Evolutionary conservation across 2,797 vertebrate species (phyloP), one percentile per base, ranked within the genome.

Genomic region (Rhynchonycteris naso): DNA sequence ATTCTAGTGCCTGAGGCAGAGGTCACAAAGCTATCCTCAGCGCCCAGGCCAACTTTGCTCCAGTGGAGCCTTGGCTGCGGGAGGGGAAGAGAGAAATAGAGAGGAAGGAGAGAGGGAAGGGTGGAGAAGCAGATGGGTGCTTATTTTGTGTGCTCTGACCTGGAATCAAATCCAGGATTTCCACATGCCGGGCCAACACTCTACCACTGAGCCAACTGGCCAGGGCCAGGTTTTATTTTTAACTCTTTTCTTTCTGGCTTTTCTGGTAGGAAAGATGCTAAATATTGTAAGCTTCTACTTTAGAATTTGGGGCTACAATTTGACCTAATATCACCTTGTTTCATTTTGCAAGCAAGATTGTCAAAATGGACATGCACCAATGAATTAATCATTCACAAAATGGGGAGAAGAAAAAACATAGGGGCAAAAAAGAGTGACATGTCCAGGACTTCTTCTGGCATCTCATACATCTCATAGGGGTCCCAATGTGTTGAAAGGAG

Each of bases 231-330:
- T 65, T 95, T 2, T 63, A 38, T 82, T 97, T 91, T 66, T 94
- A 52, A 95, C 16, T 7, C 26, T 95, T 90, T 79, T 63, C 91
- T 30, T 58, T 19, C 33, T 22, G 2, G 30, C 68, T 96, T 94
- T 92, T 68, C 35, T 88, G 65, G 74, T 28, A 91, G 84, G 58
- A 94, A 75, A 93, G 33, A 94, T 83, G 79, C 75, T 76, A 92
- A 80, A 86, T 76, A 72, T 76, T 74, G 89, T 43, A 59, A 95
- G 82, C 65, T 93, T 91, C 90, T 85, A 38, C 81, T 90, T 88
- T 21, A 80, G 78, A 63, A 61, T 88, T 72, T 30, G 59, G 90
- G 66, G 35, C 74, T 84, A 76, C 50, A 5, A 22, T 61, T 81
- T 85, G 74, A 93, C 90, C 93, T 75, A 61, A 21, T 14, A 84